Evolutionary conservation across 2,888 invertebrate species (phyloP), one percentile per base, ranked within the genome.

Genomic region (Odontocerum albicorne): DNA sequence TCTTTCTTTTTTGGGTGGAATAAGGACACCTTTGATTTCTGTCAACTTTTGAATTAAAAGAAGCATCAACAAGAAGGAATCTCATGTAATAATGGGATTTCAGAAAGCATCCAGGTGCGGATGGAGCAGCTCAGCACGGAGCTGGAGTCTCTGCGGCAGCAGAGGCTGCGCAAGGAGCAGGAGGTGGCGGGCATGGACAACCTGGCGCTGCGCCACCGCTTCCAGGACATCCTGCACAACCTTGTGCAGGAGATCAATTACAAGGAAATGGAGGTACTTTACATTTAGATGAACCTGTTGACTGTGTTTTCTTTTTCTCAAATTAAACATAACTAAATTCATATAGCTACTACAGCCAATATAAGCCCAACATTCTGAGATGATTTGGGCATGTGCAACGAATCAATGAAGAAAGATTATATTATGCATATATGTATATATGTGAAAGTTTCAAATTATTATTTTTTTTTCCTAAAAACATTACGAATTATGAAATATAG

Each of bases 111-210:
- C 64, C 79, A 79, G 62, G 69, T 78, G 0, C 84, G 90, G 63
- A 80, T 93, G 62, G 84, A 85, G 49, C 86, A 88, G 62, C 70
- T 93, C 2, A 83, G 86, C 47, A 74, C 83, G 8, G 90, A 93
- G 68, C 73, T 94, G 42, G 83, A 84, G 12, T 90, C 91, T 61
- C 71, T 94, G 12, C 86, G 86, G 64, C 81, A 84, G 32, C 82
- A 89, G 44, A 78, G 89, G 57, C 82, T 86, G 50, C 85, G 89
- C 64, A 92, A 92, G 61, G 91, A 93, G 65, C 80, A 85, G 62
- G 91, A 93, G 71, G 87, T 94, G 58, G 84, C 88, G 16, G 88
- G 86, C 39, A 91, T 93, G 68, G 92, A 93, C 67, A 95, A 94
- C 70, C 76, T 86, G 59, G 89, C 91, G 8, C 71, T 95, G 10